These are phyloP conservation scores for Pungitius pungitius DNA, from an alignment of 2,113 vertebrate genomes.

Conservation along the genomic window DNA sequence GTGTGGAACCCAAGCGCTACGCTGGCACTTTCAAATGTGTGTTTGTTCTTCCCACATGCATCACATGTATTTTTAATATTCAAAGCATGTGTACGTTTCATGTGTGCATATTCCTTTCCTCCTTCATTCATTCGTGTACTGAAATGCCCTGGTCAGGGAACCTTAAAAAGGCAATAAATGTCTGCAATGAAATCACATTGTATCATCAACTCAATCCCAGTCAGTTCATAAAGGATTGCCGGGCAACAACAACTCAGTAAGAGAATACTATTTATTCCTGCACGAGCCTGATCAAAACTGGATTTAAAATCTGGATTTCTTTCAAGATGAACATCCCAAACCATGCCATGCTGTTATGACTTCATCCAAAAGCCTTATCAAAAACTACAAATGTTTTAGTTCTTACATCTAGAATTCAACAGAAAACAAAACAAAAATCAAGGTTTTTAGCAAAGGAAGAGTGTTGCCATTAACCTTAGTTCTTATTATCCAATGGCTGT, in stretches of 20 bases:
- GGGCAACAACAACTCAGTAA: neutral
- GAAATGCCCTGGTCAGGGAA: neutral
- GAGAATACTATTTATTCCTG: neutral
- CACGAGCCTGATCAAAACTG: neutral
- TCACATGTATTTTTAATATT: neutral
- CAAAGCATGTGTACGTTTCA: neutral
- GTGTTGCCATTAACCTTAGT: neutral
- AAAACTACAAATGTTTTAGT: neutral
- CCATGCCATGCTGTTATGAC: neutral
- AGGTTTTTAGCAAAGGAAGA: neutral
- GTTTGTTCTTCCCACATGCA: neutral
- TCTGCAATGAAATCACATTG: constrained; percentile 13
- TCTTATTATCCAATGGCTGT: neutral
- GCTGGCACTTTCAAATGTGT: neutral
- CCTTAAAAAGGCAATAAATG: constrained; percentile 9
- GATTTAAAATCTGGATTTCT: neutral
- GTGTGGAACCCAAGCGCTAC: neutral
- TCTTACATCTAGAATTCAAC: neutral
- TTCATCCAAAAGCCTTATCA: neutral
- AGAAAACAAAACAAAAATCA: neutral
- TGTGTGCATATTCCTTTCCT: neutral
- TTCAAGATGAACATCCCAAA: neutral
- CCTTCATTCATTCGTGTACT: constrained; percentile 19
- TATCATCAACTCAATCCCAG: constrained; percentile 9
- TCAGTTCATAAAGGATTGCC: neutral